A percentile compares a stretch with the other conserved stretches of the same genome.
Evolutionary conservation across 2,113 vertebrate species (phyloP).

Genomic region (Glaucomys volans): DNA sequence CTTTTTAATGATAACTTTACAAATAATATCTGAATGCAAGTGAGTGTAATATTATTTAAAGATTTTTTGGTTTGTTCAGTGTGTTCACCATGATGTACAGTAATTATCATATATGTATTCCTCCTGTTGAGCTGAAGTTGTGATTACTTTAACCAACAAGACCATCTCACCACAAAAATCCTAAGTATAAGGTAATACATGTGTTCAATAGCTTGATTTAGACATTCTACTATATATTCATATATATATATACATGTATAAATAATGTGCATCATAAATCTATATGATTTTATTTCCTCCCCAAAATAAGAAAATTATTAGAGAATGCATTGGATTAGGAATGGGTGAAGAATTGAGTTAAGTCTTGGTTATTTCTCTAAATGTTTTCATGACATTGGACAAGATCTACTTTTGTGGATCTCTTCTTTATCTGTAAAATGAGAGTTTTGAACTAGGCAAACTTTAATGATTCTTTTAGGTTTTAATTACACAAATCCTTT

Average conservation of each 20-base stretch:
- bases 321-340: neutral
- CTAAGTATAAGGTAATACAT: neutral
- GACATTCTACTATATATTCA: neutral
- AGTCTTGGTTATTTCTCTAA: neutral
- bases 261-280: neutral
- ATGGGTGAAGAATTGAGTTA: neutral
- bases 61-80: neutral
- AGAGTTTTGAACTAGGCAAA: neutral
- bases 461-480: neutral
- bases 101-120: neutral
- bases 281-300: neutral
- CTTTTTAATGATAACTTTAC: neutral
- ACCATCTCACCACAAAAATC: neutral
- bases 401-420: neutral
- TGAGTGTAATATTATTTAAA: neutral
- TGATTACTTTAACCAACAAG: neutral
- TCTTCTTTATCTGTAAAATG: neutral
- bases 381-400: neutral
- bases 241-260: neutral
- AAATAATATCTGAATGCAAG: slow-evolving; percentile 5
- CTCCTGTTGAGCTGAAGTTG: neutral
- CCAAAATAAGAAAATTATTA: neutral
- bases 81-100: neutral
- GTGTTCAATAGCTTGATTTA: neutral
- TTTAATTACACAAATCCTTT: slow-evolving; percentile 17